phyloP scores from a whole-genome alignment of 2,113 vertebrate genomes.

The Psittacus erithacus region DNA sequence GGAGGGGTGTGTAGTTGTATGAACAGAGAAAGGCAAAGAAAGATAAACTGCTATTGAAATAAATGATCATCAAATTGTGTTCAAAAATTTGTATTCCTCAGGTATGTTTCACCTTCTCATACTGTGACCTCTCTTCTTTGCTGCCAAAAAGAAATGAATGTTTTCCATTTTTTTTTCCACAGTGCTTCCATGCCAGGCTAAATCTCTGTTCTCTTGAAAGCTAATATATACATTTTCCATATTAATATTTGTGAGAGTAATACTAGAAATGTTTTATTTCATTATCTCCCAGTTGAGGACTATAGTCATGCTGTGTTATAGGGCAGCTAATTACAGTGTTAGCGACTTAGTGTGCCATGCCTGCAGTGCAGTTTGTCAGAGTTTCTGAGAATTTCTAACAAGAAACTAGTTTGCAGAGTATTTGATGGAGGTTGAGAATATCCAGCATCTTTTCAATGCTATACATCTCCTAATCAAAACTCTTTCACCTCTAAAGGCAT shows the following conservation, averaged over 20 bases:
- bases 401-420: not conserved
- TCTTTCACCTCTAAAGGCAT: not conserved
- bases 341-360: not conserved
- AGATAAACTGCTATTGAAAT: not conserved
- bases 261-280: slow-evolving; percentile 57
- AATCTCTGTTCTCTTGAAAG: slow-evolving; percentile 36
- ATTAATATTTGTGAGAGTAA: slow-evolving; percentile 44
- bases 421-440: not conserved
- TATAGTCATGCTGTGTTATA: slow-evolving; percentile 31
- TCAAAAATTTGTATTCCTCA: not conserved
- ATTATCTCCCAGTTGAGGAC: slow-evolving; percentile 52
- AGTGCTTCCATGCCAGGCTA: slow-evolving; percentile 12
- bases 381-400: slow-evolving; percentile 6
- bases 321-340: slow-evolving; percentile 46
- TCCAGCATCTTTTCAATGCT: not conserved
- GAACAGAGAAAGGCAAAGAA: not conserved
- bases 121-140: not conserved
- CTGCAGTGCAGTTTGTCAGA: slow-evolving; percentile 6
- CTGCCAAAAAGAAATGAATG: not conserved
- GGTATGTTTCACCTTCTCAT: not conserved
- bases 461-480: not conserved
- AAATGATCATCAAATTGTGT: not conserved
- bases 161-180: not conserved
- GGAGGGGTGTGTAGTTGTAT: not conserved
- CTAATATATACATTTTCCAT: not conserved